A percentile compares a stretch with the other conserved stretches of the same genome.
Evolutionary conservation across 2,797 vertebrate genomes (phyloP).

Genomic region (Macropus fuliginosus): DNA sequence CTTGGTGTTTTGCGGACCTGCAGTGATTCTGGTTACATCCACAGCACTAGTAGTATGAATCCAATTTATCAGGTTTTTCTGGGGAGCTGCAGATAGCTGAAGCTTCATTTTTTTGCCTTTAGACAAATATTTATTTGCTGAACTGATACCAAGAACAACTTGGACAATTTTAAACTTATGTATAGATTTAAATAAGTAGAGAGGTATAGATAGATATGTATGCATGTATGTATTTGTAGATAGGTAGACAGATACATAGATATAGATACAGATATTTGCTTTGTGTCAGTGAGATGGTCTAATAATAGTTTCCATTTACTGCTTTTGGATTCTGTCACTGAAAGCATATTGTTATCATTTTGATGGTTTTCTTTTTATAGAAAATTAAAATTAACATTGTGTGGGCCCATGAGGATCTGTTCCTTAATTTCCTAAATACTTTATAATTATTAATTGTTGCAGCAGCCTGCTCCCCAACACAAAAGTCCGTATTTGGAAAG

Average conservation of each 20-base stretch:
- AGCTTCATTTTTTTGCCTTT: not conserved
- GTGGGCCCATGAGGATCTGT: not conserved
- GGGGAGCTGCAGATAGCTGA: not conserved
- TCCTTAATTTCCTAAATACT: not conserved
- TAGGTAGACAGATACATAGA: too few relatives aligned
- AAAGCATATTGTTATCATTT: not conserved
- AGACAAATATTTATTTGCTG: not conserved
- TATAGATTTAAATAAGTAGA: too few relatives aligned
- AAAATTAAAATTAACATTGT: not conserved
- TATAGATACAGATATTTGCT: not conserved
- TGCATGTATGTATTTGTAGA: too few relatives aligned
- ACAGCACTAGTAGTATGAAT: accelerated
- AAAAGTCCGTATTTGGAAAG: not conserved
- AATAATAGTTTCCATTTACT: not conserved
- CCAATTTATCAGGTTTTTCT: not conserved
- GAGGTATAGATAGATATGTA: too few relatives aligned
- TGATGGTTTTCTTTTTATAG: not conserved
- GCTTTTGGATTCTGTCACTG: not conserved
- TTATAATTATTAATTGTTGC: not conserved
- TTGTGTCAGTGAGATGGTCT: not conserved
- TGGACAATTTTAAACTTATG: not conserved
- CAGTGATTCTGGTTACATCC: accelerated
- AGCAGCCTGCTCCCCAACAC: not conserved
- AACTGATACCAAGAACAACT: not conserved
- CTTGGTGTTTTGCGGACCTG: accelerated